Evolutionary conservation across 2,797 vertebrate species (phyloP).

Genomic region (Tragelaphus eurycerus): DNA sequence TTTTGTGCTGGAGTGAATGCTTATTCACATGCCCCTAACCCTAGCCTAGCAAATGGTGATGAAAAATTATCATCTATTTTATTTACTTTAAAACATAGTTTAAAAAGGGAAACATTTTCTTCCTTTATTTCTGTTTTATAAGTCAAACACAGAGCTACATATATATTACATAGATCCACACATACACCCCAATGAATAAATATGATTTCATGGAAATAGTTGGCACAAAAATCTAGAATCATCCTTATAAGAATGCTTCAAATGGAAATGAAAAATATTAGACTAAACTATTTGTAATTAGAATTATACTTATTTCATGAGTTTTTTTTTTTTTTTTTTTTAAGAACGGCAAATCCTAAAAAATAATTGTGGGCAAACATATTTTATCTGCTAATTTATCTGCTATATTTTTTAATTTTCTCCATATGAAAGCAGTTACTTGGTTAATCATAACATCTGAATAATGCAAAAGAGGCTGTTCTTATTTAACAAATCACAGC

Average conservation of each 20-base stretch:
- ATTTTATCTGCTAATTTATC: background rate
- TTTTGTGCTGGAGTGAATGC: background rate
- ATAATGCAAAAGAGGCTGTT: background rate
- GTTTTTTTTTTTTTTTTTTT: background rate
- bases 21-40: background rate
- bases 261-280: background rate
- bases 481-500: conserved; percentile 29
- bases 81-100: background rate
- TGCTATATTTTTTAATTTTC: background rate
- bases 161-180: background rate
- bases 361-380: background rate
- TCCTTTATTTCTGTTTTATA: background rate
- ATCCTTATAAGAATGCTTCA: background rate
- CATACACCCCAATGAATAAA: background rate
- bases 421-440: background rate
- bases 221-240: background rate
- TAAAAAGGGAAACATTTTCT: background rate
- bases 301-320: background rate
- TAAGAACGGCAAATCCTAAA: background rate
- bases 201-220: background rate
- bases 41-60: background rate
- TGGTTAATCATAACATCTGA: background rate
- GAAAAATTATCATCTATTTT: background rate
- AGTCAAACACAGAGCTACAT: background rate
- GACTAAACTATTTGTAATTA: background rate